Conservation (phyloP, 2,113 vertebrate species). For the Tachysurus fulvidraco region DNA sequence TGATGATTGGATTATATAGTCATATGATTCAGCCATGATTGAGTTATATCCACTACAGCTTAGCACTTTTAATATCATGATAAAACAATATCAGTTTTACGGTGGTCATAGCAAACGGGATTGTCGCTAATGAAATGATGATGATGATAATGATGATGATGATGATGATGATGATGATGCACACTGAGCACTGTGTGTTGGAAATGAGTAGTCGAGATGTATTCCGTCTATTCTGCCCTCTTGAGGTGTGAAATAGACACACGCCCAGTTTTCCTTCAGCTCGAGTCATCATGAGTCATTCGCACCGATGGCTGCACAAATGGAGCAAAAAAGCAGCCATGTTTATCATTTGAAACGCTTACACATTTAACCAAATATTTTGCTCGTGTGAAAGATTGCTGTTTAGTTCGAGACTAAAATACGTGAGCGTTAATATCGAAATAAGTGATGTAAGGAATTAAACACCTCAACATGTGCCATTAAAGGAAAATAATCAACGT, state of each 20-base stretch:
- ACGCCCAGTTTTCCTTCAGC: conserved; percentile 16
- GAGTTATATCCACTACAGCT: neutral
- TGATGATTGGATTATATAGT: neutral
- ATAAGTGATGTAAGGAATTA: neutral
- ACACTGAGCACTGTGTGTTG: neutral
- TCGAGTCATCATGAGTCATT: conserved; percentile 21
- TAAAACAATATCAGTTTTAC: neutral
- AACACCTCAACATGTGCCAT: neutral
- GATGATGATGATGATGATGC: neutral
- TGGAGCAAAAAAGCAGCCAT: too few species aligned
- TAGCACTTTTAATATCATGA: neutral
- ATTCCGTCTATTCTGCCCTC: conserved; percentile 15
- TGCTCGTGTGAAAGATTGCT: neutral
- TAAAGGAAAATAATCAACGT: neutral
- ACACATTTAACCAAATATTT: neutral
- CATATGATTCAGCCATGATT: neutral
- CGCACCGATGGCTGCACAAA: neutral
- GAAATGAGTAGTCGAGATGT: neutral
- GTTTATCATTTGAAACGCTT: neutral
- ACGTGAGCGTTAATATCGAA: neutral
- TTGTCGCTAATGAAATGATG: conserved; percentile 1
- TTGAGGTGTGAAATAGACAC: conserved; percentile 48
- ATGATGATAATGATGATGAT: neutral
- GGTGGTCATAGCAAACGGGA: neutral
- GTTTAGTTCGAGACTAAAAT: neutral